Base-by-base conservation (phyloP, 2,888 invertebrate genomes). In the Andrena haemorrhoa region DNA sequence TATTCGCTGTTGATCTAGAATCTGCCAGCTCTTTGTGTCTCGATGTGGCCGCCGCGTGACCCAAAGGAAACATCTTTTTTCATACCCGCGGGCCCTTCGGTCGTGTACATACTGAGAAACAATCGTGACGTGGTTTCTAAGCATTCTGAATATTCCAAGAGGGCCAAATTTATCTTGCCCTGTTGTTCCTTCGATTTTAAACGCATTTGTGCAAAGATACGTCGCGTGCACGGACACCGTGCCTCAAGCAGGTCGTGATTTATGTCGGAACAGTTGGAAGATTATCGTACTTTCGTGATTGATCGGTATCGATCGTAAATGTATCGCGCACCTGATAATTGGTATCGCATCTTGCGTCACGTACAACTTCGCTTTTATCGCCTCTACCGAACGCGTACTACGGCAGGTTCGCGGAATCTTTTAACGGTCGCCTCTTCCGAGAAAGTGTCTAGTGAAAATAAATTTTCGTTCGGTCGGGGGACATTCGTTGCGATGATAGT, bases 271-370 rank as follows among this genome's bases (percentile, higher is more conserved):
- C 8, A 60, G 60, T 51, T 66, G 16, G 51, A 51, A 53, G 71
- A 79, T 71, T 71, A 79, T 10, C 63, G 35, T 3, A 8, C 29
- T 23, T 5, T 23, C 61, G 49, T 5, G n/a, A 80, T 63, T 29
- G 80, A 75, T 86, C 61, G 60, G 10, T 73, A 69, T 82, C 61
- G 65, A 72, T 81, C 53, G 80, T 29, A 68, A 83, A 84, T 83
- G 79, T 86, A 75, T 72, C 35, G 31, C 69, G 70, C 16, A 20
- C 56, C 47, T 63, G 83, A 83, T 76, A 82, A 77, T 83, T 74
- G 20, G 12, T 83, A 77, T 78, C 83, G 33, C 26, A 53, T 64
- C 65, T 81, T 73, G 49, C 65, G 75, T 83, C 71, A 70, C 70
- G 49, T 71, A 73, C 41, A 74, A 68, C 78, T 75, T 76, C 73